Base-by-base conservation (phyloP, 2,888 invertebrate species). In the Drosophila tanythrix region DNA sequence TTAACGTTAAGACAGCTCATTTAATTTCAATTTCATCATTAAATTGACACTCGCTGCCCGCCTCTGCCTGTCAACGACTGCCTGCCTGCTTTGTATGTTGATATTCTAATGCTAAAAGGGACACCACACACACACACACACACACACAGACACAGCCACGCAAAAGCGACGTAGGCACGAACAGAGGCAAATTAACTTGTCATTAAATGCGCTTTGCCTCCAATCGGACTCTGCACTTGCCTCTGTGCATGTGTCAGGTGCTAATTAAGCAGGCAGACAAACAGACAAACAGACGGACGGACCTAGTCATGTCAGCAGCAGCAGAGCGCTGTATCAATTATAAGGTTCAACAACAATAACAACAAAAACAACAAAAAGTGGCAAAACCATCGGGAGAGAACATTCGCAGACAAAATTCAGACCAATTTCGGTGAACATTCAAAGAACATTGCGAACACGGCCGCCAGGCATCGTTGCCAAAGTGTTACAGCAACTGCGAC, bases 181-280 rank as follows among this genome's bases (percentile, higher is more conserved):
- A 67, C 0, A 52, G 48, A 59, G 55, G 68, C 64, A 79, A 85
- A 88, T 83, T 83, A 88, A 85, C 73, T 85, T 76, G 88, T 80
- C 83, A 83, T 85, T 82, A 83, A 85, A 80, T 71, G 88, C 72
- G 66, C 71, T 83, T 76, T 67, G 66, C 64, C 66, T 61, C 69
- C 62, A 71, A 68, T 65, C 56, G 58, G 38, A 70, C 68, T 62
- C 57, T 76, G 66, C 69, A 74, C 69, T 73, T 67, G 52, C 33
- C 50, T 25, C 53, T 72, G 70, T 75, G 80, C 64, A 70, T 62
- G 74, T 82, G 86, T 77, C 83, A 86, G 77, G 80, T 82, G 86
- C 70, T 85, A 88, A 88, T 85, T 85, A 83, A 77, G 35, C 48
- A 46, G 36, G 29, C 53, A 33, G 11, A 15, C 52, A 50, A n/a